Evolutionary conservation across 2,113 vertebrate genomes (phyloP), one percentile per base, ranked within the genome.

Genomic region (Passer domesticus): DNA sequence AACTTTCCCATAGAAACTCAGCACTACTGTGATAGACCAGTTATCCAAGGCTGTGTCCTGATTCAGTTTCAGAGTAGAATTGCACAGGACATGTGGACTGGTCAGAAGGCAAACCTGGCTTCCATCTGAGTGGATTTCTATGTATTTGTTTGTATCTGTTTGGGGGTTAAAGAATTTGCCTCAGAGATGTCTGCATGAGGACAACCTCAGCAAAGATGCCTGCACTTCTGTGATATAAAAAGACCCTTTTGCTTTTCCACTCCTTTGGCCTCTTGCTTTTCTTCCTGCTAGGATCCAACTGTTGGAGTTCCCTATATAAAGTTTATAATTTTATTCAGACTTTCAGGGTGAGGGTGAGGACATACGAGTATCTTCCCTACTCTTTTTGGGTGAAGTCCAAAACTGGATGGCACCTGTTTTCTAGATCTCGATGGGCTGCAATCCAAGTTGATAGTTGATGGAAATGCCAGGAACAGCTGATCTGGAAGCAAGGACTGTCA

Each of bases 381-480:
- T 53, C 47, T 77, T 83, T 80, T 56, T 85, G 88, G 27, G 14
- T 83, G 79, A 83, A 68, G 78, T 88, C 90, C 88, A 95, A 83
- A 90, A 58, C 7, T 28, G 16, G 37, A 28, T 55, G 64, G 55
- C 92, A 96, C 85, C 88, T 96, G 92, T 94, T 93, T 90, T 76
- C 67, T 69, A 56, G 59, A 59, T 94, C 68, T 70, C 35, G n/a
- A 67, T 88, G 83, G 90, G 86, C 90, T 63, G 55, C 50, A 63
- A 8, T 93, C 90, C 83, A 90, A 94, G 72, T 50, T 89, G 86
- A 90, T 90, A 73, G 63, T 10, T 88, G 79, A 83, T 90, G 72
- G 79, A 91, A 93, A 86, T 83, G 89, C 94, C 68, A 64, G 7
- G 72, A 92, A 69, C 92, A 96, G 85, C 92, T 95, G 94, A 96